These are phyloP conservation scores for Oophaga pumilio DNA, from an alignment of 2,113 vertebrate genomes.

Conservation along the genomic window DNA sequence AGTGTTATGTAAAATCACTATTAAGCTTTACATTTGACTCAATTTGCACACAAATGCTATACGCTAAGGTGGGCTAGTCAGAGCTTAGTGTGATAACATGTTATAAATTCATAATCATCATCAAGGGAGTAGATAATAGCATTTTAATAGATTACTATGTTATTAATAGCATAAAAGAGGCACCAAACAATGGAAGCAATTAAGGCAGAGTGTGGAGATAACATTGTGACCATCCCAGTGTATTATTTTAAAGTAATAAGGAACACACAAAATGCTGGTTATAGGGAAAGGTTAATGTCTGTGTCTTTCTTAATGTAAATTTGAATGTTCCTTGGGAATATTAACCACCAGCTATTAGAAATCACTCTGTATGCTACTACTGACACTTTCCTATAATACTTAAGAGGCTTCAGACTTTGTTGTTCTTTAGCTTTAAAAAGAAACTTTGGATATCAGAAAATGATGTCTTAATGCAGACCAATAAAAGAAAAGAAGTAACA, in stretches of 20 bases:
- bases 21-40: neutral
- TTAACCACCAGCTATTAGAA: conserved; percentile 4
- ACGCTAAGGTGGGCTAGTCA: neutral
- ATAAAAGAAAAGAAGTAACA: conserved; percentile 20
- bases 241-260: neutral
- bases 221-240: neutral
- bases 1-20: neutral
- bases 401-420: neutral
- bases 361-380: neutral
- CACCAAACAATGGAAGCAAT: neutral
- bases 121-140: neutral
- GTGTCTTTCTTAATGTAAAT: conserved; percentile 13
- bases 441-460: conserved; percentile 20
- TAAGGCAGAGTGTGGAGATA: neutral
- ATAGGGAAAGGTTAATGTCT: neutral
- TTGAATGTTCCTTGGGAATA: neutral
- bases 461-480: neutral
- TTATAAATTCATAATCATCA: neutral
- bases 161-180: conserved; percentile 2
- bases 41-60: neutral
- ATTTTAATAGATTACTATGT: neutral
- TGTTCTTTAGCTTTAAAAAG: conserved; percentile 9
- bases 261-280: neutral
- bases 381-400: neutral
- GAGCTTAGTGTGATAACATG: neutral